Evolutionary conservation across 2,113 vertebrate species (phyloP).

Genomic region (Catharus fuscescens): DNA sequence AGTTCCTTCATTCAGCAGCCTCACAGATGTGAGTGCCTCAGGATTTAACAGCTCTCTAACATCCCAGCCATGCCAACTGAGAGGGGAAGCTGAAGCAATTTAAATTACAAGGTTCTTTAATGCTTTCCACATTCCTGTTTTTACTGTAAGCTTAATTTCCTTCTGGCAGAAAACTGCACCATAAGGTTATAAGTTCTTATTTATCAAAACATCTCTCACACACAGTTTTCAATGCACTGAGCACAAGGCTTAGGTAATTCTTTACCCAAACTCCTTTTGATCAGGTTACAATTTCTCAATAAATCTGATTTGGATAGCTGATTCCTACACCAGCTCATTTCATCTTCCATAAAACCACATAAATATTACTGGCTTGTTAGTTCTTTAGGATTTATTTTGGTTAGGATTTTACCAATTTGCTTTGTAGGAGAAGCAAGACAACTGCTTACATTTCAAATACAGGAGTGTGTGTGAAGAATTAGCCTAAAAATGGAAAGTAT

Average conservation of each 20-base stretch:
- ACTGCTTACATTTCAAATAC: neutral
- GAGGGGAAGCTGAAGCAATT: neutral
- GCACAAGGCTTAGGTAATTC: neutral
- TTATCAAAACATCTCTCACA: neutral
- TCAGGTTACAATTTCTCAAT: neutral
- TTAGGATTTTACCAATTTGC: neutral
- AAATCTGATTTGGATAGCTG: neutral
- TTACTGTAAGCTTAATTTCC: neutral
- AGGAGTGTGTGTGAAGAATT: neutral
- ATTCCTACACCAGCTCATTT: neutral
- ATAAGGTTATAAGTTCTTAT: neutral
- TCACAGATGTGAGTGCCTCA: neutral
- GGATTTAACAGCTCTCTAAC: neutral
- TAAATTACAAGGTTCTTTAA: conserved; percentile 6
- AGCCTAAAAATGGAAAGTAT: neutral
- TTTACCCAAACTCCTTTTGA: neutral
- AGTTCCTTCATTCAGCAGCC: neutral
- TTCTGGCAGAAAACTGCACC: conserved; percentile 2
- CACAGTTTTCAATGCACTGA: neutral
- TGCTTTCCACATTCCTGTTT: neutral
- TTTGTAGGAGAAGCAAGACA: neutral
- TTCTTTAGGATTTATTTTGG: neutral
- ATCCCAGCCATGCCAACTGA: neutral
- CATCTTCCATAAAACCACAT: neutral
- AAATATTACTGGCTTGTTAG: neutral